These are phyloP conservation scores for Apamea monoglypha DNA, from an alignment of 2,888 invertebrate genomes.

Conservation along the genomic window DNA sequence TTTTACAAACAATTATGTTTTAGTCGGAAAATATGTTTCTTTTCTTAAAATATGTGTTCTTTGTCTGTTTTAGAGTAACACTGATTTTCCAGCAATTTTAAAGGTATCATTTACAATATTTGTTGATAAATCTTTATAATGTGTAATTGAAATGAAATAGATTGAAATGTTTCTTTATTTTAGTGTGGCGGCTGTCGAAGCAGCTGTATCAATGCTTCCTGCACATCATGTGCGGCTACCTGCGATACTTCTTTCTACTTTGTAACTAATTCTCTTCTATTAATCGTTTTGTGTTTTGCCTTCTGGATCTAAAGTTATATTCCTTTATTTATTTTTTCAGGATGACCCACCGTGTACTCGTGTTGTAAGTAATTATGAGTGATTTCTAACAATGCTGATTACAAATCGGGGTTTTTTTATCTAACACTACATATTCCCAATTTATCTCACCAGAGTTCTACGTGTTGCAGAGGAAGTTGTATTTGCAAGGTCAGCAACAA, in stretches of 20 bases:
- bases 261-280: slow-evolving; percentile 10
- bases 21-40: not conserved
- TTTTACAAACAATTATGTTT: not conserved
- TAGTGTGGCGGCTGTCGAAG: slow-evolving; percentile 76
- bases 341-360: slow-evolving; percentile 51
- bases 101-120: slow-evolving; percentile 73
- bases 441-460: slow-evolving; percentile 65
- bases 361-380: slow-evolving; percentile 54
- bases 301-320: not conserved
- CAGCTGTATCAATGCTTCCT: slow-evolving; percentile 69
- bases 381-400: not conserved
- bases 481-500: slow-evolving; percentile 70
- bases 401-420: not conserved
- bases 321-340: slow-evolving; percentile 59
- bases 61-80: slow-evolving; percentile 81
- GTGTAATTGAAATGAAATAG: not conserved
- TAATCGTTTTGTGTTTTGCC: not conserved
- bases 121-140: not conserved
- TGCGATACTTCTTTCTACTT: slow-evolving; percentile 59
- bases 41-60: not conserved
- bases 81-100: slow-evolving; percentile 81
- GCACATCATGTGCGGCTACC: slow-evolving; percentile 60
- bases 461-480: slow-evolving; percentile 69
- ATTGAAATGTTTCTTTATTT: slow-evolving; percentile 31
- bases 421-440: not conserved